Evolutionary conservation across 2,888 invertebrate genomes (phyloP).

Genomic region (Hypolimnas misippus): DNA sequence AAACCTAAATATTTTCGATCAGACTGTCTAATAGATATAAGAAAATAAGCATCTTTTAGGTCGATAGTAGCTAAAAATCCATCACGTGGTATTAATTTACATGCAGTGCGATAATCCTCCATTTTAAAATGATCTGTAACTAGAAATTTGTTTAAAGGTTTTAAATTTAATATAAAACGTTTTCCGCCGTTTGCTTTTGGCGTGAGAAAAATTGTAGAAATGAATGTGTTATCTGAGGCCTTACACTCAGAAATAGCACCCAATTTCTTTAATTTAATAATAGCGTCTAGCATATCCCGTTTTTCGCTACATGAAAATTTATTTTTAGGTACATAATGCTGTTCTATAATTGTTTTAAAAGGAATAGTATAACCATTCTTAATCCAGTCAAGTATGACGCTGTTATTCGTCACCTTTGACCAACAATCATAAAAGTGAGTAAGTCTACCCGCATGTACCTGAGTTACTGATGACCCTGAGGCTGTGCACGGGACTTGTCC

Average conservation of each 20-base stretch:
- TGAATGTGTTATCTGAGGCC: conserved; percentile 3
- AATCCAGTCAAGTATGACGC: conserved; percentile 38
- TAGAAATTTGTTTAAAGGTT: conserved; percentile 39
- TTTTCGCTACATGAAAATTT: not conserved
- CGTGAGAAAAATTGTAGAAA: conserved; percentile 25
- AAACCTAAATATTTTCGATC: too few species aligned
- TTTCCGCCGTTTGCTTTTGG: conserved; percentile 38
- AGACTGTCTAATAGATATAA: not conserved
- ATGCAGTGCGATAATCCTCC: conserved; percentile 33
- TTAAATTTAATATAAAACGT: conserved; percentile 41
- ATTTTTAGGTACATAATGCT: not conserved
- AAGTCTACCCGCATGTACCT: too few species aligned
- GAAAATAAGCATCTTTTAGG: not conserved
- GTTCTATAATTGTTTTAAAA: not conserved
- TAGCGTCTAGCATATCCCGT: not conserved
- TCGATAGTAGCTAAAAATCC: conserved; percentile 22
- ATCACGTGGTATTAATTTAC: not conserved
- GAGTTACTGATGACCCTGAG: not conserved
- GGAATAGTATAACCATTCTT: conserved; percentile 13
- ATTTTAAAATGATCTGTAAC: conserved; percentile 41
- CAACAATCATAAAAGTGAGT: too few species aligned
- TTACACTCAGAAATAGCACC: conserved; percentile 4
- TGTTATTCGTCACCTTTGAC: too few species aligned
- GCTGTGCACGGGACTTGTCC: not conserved
- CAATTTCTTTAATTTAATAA: conserved; percentile 1